Evolutionary conservation across 2,113 vertebrate species (phyloP).

Genomic region (Suricata suricatta): DNA sequence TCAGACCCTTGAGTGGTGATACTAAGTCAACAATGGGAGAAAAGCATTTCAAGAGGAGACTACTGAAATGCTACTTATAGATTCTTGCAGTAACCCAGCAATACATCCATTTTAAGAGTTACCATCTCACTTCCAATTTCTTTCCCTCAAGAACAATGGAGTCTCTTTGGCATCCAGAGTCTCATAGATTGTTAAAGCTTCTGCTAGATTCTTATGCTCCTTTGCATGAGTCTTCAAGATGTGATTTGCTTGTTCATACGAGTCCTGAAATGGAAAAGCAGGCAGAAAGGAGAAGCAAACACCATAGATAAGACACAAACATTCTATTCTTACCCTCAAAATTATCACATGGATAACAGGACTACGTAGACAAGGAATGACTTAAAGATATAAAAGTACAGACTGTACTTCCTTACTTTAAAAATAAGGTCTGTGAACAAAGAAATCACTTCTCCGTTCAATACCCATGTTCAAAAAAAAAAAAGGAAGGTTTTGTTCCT

Average conservation of each 20-base stretch:
- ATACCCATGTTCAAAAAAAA: not conserved
- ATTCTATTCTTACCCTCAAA: not conserved
- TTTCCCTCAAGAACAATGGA: too few relatives aligned
- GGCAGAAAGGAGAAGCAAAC: constrained; percentile 27
- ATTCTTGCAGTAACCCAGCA: constrained; percentile 77
- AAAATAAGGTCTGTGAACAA: not conserved
- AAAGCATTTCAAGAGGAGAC: constrained; percentile 80
- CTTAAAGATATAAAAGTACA: not conserved
- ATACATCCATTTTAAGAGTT: constrained; percentile 54
- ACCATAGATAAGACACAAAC: not conserved
- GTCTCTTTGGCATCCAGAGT: constrained; percentile 85
- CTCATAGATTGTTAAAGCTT: constrained; percentile 94
- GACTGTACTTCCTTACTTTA: not conserved
- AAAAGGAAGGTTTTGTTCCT: not conserved
- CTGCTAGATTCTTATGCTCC: constrained; percentile 96
- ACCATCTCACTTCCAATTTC: constrained; percentile 91
- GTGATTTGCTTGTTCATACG: constrained; percentile 94
- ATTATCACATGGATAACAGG: not conserved
- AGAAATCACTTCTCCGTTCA: not conserved
- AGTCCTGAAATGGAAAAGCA: constrained; percentile 87
- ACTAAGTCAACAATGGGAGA: constrained; percentile 70
- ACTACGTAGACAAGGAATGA: not conserved
- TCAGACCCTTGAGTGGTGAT: constrained; percentile 74
- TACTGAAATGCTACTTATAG: constrained; percentile 83
- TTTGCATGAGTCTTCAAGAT: constrained; percentile 95